Evolutionary conservation across 2,113 vertebrate species (phyloP), one percentile per base, ranked within the genome.

Genomic region (Centropristis striata): DNA sequence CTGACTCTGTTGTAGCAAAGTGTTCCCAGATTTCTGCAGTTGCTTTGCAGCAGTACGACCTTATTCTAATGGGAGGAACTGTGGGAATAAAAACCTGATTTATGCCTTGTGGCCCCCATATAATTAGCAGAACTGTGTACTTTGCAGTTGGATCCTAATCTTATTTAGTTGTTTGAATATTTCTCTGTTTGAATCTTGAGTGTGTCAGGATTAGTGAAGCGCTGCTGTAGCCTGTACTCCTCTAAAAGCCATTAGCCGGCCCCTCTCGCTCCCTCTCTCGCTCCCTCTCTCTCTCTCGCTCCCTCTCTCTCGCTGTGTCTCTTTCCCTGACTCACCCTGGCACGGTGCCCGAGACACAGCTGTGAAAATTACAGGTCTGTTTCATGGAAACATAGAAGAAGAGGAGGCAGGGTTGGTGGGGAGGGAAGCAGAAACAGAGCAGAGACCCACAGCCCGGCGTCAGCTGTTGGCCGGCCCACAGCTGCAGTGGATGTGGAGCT

Each of bases 321-420:
- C 72, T 67, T 79, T 86, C 67, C 73, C 80, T 67, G 66, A 55
- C 86, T 86, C 61, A 71, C 49, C 66, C 84, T 91, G 88, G 92
- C 87, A 50, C 64, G 4, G 7, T 65, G 92, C 90, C 89, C 55
- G 65, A 89, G 77, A 81, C 90, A 84, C 90, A 93, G 93, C 92
- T 92, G 93, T 92, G 91, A 93, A 91, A 93, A 94, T 91, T 90
- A 88, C 92, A 92, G 90, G 90, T 92, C 86, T 89, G 86, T 87
- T 92, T 79, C 71, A 71, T 90, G 90, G 89, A 91, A 87, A 85
- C 75, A 70, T 46, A 80, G 70, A 71, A 85, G 90, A 78, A 81
- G 82, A 86, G 69, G 69, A 80, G 88, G 81, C 53, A 8, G 75
- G 32, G 58, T 47, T 23, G 71, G 12, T 60, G 78, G 55, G 57